Evolutionary conservation across 2,888 invertebrate species (phyloP), one percentile per base, ranked within the genome.

Genomic region (Lepidocyrtoides sp.): DNA sequence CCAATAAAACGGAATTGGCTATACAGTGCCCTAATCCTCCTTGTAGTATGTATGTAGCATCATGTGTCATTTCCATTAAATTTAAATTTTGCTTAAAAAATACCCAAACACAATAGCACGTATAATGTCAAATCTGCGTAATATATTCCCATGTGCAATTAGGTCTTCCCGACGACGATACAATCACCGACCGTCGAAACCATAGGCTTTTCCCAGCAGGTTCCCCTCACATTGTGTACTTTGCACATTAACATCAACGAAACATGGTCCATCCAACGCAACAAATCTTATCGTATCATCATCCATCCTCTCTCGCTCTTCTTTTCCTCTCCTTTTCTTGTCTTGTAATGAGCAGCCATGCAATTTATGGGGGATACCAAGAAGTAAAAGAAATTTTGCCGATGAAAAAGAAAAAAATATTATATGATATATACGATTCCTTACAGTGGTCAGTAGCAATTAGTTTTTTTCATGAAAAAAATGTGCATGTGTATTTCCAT

Each of bases 211-310:
- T 54, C 85, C 14, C 85, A 85, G 85, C 85, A 60, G 36, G 85
- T 54, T 54, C 20, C 41, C 12, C 72, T 17, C 72, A 69, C 51
- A 51, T 83, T 84, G 85, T 75, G 85, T 75, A 85, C 75, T 54
- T 75, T 75, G 26, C 57, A 57, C 75, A 85, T 85, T 84, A 69
- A 44, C 17, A 8, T 23, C 12, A 20, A 12, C 2, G 0, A 2
- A 29, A 2, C 81, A 4, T 17, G 14, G 75, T 41, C 17, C 57
- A 32, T 29, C 12, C 1, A 81, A 26, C 10, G 4, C 57, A 36
- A 85, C 85, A 85, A 85, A 85, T 75, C 85, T 85, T 72, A 72
- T 69, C 41, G 51, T n/a, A n/a, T n/a, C n/a, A n/a, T 85, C 81
- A 17, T 57, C 57, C 10, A 12, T 20, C 3, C 14, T 48, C 29